Base-by-base conservation (phyloP, 2,797 vertebrate genomes). In the Miichthys miiuy region DNA sequence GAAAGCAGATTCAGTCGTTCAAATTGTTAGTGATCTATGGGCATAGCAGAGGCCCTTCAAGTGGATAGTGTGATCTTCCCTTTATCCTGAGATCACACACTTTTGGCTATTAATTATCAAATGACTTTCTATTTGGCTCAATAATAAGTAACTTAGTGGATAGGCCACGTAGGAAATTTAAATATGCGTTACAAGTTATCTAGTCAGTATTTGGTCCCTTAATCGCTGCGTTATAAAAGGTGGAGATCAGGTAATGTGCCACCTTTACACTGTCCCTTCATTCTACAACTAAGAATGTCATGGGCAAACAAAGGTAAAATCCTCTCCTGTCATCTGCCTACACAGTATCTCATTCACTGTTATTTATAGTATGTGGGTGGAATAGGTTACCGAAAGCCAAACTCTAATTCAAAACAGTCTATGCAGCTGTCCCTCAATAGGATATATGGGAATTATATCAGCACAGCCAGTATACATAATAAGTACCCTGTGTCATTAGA, bases 61-160 rank as follows among this genome's bases (percentile, higher is more conserved):
- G 82, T 76, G 62, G 88, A 74, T 58, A 85, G 79, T 88, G 80
- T 88, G 88, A 93, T 92, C 88, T 86, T 51, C 38, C 46, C 80
- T 91, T 90, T 87, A 81, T 91, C 85, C 79, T 63, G 25, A 87
- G 80, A 87, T 92, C 89, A 90, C 79, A 92, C 42, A 78, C 65
- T 85, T 69, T 50, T 88, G 60, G 75, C 72, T 77, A 48, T 81
- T 92, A 23, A 92, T 90, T 91, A 89, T 77, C 79, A 81, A 66
- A 77, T 84, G 72, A 86, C 62, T 86, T 88, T 86, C 66, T 81
- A 72, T 85, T 89, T 88, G 78, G 74, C 76, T 83, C 81, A 77
- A 60, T 80, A 80, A 72, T 80, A 81, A 85, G 74, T 60, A 56
- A 70, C 66, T 75, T 81, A 60, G 67, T 75, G 61, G 52, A 80